A percentile compares a stretch with the other conserved stretches of the same genome.
phyloP scores from a whole-genome alignment of 2,113 vertebrate species.

The Caloenas nicobarica region DNA sequence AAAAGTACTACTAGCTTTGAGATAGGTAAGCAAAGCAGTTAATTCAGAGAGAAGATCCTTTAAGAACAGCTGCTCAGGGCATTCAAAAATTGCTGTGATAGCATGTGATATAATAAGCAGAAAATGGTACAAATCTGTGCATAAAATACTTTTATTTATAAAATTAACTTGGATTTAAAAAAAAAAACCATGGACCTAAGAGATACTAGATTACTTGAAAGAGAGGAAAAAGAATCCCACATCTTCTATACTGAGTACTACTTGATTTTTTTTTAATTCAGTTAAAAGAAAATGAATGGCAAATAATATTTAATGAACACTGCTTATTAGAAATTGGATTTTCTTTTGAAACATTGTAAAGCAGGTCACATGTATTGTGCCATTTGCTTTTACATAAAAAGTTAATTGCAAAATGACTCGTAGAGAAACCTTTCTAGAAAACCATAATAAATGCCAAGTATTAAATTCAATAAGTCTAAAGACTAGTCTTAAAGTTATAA shows the following conservation, averaged over 20 bases:
- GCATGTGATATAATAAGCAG: background rate
- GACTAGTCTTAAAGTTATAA: background rate
- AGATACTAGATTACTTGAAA: background rate
- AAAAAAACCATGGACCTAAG: background rate
- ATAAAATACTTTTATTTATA: background rate
- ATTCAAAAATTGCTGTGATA: background rate
- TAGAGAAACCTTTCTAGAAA: background rate
- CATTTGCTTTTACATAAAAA: background rate
- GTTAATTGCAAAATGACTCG: background rate
- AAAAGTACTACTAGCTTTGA: background rate
- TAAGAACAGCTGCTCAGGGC: background rate
- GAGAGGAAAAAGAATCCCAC: background rate
- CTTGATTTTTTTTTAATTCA: background rate
- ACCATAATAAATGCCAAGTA: background rate
- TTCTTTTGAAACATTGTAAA: conserved; percentile 22
- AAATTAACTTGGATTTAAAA: background rate
- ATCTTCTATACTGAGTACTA: background rate
- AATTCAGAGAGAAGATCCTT: background rate
- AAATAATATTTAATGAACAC: background rate
- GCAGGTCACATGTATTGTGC: background rate
- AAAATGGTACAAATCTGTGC: background rate
- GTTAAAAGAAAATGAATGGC: background rate
- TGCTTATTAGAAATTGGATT: background rate
- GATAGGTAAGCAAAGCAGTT: background rate
- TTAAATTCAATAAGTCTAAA: background rate